Evolutionary conservation across 2,113 vertebrate species (phyloP), one percentile per base, ranked within the genome.

Genomic region (cat (Felis catus)): DNA sequence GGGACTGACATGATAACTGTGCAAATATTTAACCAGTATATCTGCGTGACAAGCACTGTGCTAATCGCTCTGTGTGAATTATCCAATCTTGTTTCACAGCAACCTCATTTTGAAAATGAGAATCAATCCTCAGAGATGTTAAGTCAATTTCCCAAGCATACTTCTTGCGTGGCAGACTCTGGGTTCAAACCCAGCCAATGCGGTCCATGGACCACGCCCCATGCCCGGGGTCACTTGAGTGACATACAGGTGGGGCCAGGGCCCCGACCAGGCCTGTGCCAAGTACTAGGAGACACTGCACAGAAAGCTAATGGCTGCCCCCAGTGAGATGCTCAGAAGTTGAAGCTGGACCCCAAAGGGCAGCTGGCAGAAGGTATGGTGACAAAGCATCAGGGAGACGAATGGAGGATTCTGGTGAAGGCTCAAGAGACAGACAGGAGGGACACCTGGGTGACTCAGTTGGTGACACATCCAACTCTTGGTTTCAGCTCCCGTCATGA

Each of bases 21-120:
- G n/a, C 51, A 68, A 90, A 39, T 74, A 55, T 82, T 70, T 70
- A 61, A 73, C 61, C 8, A 36, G 27, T 16, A 25, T 25, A 8
- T 66, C 27, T n/a, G 41, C 2, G 33, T 51, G 65, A 84, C 13
- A 68, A 83, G 21, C 14, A 36, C 19, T 21, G 13, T 23, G 12
- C 48, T 33, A 61, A 15, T 68, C 45, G 16, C 19, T 65, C 65
- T 18, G n/a, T 27, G 45, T 39, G 70, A 93, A 63, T 31, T 39
- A 39, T 45, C 10, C 63, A 13, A 41, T 4, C 21, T 66, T 48
- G 58, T 53, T 63, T 71, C 68, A 82, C 7, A 90, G 79, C 11
- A 55, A 55, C 0, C 2, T n/a, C 79, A 76, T 85, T 92, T 92
- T 73, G n/a, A 83, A 92, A 41, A n/a, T 29, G 41, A 89, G n/a